phyloP scores from a whole-genome alignment of 2,797 vertebrate species.

The Adelosebastes latens region DNA sequence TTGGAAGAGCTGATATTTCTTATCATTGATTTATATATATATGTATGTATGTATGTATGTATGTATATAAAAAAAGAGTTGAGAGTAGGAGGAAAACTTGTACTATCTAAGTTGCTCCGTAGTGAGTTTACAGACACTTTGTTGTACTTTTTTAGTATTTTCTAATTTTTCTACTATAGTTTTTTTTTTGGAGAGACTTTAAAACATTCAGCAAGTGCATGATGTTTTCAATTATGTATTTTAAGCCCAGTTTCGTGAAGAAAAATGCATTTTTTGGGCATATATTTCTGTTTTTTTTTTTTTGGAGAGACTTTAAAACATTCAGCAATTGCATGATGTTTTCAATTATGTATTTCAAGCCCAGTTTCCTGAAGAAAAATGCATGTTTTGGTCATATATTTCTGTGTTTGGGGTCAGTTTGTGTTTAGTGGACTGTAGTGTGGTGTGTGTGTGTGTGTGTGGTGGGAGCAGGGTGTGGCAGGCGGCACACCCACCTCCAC shows the following conservation, averaged over 20 bases:
- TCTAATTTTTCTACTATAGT: neutral
- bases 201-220: accelerated
- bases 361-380: neutral
- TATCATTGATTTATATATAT: neutral
- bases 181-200: neutral
- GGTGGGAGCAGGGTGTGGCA: conserved; percentile 70
- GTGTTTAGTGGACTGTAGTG: neutral
- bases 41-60: too few relatives aligned
- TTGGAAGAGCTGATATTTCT: neutral
- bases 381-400: neutral
- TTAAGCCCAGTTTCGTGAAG: neutral
- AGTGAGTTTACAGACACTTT: neutral
- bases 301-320: neutral
- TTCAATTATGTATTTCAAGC: neutral
- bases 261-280: neutral
- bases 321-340: neutral
- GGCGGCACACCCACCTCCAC: conserved; percentile 67
- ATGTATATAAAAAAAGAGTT: neutral
- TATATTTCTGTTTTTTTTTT: neutral
- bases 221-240: neutral
- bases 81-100: neutral
- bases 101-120: neutral
- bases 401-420: neutral
- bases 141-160: neutral
- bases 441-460: conserved; percentile 22